Base-by-base conservation (phyloP, 2,113 vertebrate genomes). In the Siniperca knerii region DNA sequence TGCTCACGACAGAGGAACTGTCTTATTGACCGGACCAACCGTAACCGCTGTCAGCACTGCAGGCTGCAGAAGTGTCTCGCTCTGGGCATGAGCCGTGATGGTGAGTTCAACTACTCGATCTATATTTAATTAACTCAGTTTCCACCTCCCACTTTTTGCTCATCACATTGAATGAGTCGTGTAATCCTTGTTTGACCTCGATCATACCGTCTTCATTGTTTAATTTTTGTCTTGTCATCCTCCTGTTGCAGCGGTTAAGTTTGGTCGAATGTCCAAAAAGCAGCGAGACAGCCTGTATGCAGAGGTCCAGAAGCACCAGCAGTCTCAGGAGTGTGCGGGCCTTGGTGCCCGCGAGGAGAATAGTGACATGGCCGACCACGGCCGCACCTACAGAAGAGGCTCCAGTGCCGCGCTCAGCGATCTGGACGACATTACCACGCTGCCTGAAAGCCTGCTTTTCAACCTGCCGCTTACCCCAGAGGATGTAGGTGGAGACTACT, bases 201-300 rank as follows among this genome's bases (percentile, higher is more conserved):
- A 20, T 73, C 44, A 0, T 23, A 42, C 37, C 46, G 68, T 62
- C 73, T 68, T 85, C 8, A 64, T 61, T 91, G 23, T 71, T 83
- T 76, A 0, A 61, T 74, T 77, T 35, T 70, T 35, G 12, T 64
- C 11, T 50, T 58, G 23, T 1, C 20, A 10, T 42, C 23, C 33
- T 71, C 40, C 60, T 16, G 1, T 40, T 11, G 7, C 92, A 98
- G 97, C 97, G 2, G 97, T 98, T 86, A 98, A 98, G 90, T 98
- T 98, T 0, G 97, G 97, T n/a, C 96, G 97, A 78, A 98, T 98
- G 97, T 98, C 97, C 0, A 98, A 98, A 92, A 98, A 98, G 92
- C 97, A 98, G 91, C 95, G 97, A 2, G 97, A 98, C 95, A 97
- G 96, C 87, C 95, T 98, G 21, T 98, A 98, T 0, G 97, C 97